These are phyloP conservation scores for Zoanthus gigantus DNA, from an alignment of 92 coral and sea anemone genomes.

Conservation along the genomic window DNA sequence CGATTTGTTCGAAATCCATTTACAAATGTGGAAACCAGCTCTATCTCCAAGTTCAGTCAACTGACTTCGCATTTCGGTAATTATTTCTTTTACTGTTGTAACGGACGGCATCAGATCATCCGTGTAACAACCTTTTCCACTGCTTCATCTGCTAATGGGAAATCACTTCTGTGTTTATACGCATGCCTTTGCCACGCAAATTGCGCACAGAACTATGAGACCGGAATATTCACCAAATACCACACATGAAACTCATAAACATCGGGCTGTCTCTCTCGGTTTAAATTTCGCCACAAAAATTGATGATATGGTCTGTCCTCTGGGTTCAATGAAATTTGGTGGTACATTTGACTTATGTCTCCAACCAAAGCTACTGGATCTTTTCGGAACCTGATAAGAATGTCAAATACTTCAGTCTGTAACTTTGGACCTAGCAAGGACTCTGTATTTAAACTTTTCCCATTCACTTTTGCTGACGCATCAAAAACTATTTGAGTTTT, in stretches of 20 bases:
- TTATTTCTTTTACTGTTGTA: not conserved
- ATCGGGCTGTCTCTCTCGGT: conserved; percentile 32
- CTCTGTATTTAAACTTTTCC: conserved; percentile 15
- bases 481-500: too few species aligned
- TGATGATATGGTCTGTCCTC: conserved; percentile 53
- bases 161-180: conserved; percentile 4
- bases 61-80: not conserved
- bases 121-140: too few species aligned
- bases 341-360: not conserved
- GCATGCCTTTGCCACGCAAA: conserved; percentile 61
- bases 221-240: conserved; percentile 79
- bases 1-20: conserved; percentile 10
- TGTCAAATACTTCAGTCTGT: not conserved
- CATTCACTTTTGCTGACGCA: too few species aligned
- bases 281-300: conserved; percentile 59
- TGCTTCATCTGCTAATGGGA: not conserved
- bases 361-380: not conserved
- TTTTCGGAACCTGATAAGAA: not conserved
- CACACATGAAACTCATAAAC: conserved; percentile 65
- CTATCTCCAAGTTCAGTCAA: conserved; percentile 7
- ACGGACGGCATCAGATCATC: not conserved
- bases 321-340: not conserved
- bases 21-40: conserved; percentile 19
- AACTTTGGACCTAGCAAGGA: not conserved
- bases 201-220: conserved; percentile 60